Base-by-base conservation (phyloP, 2,113 vertebrate species). In the Burhinus bistriatus region DNA sequence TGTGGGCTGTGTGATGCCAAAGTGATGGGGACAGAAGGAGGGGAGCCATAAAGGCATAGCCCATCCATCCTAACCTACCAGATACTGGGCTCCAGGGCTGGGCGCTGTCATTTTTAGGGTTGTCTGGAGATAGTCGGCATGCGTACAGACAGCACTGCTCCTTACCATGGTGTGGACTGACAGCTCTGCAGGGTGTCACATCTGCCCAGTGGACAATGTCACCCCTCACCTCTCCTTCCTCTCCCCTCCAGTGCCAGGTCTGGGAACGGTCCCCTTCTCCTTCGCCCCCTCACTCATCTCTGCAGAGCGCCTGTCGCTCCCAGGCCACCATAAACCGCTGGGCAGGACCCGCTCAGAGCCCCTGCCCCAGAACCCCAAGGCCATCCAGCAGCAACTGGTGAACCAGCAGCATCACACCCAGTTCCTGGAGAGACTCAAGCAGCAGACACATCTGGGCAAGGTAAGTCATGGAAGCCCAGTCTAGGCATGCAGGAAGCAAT, bases 291-390 rank as follows among this genome's bases (percentile, higher is more conserved):
- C 98, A 11, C 97, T 98, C 87, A 71, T 98, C 91, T 93, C 97
- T 16, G 61, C 97, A 1, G 98, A 98, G 94, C 98, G 98, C 10
- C 98, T 98, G 68, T 88, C 98, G 17, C 95, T 98, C 77, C 97
- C 98, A 2, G 98, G 98, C 12, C 98, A 98, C 68, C 99, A 99
- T 93, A 98, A 98, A 86, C 98, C 99, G 0, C 98, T 99, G 97
- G 98, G 99, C 93, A 98, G 99, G 94, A 99, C 99, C 11, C 99
- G 99, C 88, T 99, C 99, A 4, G 99, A 99, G 92, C 99, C 99
- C 9, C 98, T 99, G 51, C 99, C 99, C 49, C 99, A 98, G 90
- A 99, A 98, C 73, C 97, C 98, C 92, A 97, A 98, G 6, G 89
- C 97, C 34, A 94, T 99, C 40, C 97, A 98, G 94, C 97, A 98